Evolutionary conservation across 2,888 invertebrate species (phyloP), one percentile per base, ranked within the genome.

Genomic region (Cryptus armator): DNA sequence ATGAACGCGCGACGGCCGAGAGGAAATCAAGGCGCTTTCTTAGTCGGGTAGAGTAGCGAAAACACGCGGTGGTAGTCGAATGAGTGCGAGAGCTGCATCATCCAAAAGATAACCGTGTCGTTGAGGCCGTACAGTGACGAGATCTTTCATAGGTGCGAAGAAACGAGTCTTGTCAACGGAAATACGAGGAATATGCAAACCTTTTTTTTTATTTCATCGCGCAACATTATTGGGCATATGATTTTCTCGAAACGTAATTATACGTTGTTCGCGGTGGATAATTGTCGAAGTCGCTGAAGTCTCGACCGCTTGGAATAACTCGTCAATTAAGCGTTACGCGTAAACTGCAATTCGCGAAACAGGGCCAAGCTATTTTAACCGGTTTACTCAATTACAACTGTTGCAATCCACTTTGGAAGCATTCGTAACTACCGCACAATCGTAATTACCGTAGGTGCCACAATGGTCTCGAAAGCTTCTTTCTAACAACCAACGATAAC

Each of bases 21-120:
- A 67, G 29, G 79, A 83, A 85, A 83, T 83, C 85, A 80, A 75
- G 81, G 84, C 78, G 84, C 78, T 81, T 70, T 68, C 81, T 64
- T 68, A 74, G 81, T 74, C 12, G 12, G 48, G 19, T 44, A 37
- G 66, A 68, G 62, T n/a, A 37, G n/a, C 51, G 53, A 7, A 66
- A 77, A 66, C 37, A 59, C 14, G 51, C 24, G 68, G 81, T 14
- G 14, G 32, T 32, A 12, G n/a, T 12, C 77, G 76, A 77, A 67
- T n/a, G 67, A 32, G 68, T 44, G 5, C 12, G 46, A n/a, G 66
- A n/a, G 53, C 64, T 9, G 24, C 43, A 56, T 53, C 77, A 46
- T 12, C 67, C 29, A 29, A 67, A 77, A 68, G 37, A n/a, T 16
- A 62, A 76, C 51, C 37, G 14, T 24, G 37, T 16, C 29, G 37